Evolutionary conservation across 2,888 invertebrate species (phyloP), one percentile per base, ranked within the genome.

Genomic region (Microctonus brassicae): DNA sequence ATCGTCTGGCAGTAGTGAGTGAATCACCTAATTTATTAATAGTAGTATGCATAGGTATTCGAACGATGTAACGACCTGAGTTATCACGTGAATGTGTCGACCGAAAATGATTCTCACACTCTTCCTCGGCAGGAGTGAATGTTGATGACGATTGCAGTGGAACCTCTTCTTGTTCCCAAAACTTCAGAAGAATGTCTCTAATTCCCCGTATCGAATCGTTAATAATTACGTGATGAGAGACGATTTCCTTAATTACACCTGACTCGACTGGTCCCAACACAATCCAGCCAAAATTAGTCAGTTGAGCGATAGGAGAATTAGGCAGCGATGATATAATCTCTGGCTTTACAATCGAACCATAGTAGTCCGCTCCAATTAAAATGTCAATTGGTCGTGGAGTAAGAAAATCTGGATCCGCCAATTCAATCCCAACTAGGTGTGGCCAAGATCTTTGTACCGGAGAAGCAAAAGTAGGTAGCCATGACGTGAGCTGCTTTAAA

Each of bases 361-460:
- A n/a, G n/a, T n/a, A n/a, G 47, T 77, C 73, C 3, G 77, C 74
- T 4, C 77, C 75, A 2, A 76, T 72, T 39, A 77, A 66, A 10
- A 77, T 39, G 47, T 77, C 76, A 13, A 76, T 47, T 20, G 72
- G 42, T 6, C 70, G 22, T 10, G 77, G 74, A 9, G 36, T 69
- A 42, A 73, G 53, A 53, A 62, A 76, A 9, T 72, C 69, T 2
- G 75, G 74, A 61, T 77, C 74, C 0, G 76, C 76, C 1, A 76
- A 62, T 34, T 66, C 42, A 17, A 69, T 9, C 9, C 60, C 52
- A 17, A 17, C 3, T 0, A 75, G 67, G n/a, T 76, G 77, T 22
- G 70, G 70, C 73, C 76, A 75, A 17, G 24, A n/a, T 20, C 29
- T 29, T 7, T 5, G 29, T 11, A 0, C 64, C 10, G 0, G 62